Base-by-base conservation (phyloP, 1,140 invertebrate species). In the Leptonema lineaticorne region DNA sequence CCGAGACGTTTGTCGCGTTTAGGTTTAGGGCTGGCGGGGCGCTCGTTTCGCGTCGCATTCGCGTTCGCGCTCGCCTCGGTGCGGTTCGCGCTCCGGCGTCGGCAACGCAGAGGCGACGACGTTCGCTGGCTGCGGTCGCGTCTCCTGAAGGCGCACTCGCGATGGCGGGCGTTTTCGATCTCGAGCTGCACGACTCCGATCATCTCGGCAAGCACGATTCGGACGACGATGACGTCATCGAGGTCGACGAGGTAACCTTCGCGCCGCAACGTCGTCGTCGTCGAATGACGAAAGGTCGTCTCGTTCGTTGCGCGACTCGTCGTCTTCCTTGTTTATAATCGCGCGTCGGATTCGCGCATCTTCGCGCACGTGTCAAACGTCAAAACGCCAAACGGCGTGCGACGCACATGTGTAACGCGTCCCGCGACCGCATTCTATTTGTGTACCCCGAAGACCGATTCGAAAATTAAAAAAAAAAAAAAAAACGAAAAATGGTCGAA, bases 161-260 rank as follows among this genome's bases (percentile, higher is more conserved):
- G 81, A 92, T 92, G 90, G 90, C 90, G 78, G 89, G 88, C 77
- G 86, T 95, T 77, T 96, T 96, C 81, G 92, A 96, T 83, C 88
- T 96, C 77, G 93, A 96, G 81, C 82, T 95, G 75, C 89, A 90
- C 73, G 87, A 89, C 75, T 83, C 85, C 71, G 91, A 92, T 78
- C 30, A 37, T 66, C 85, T 86, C 77, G 81, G 82, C 60, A 78
- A 82, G 74, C 83, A 85, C 71, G 85, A 88, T 69, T 87, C 86
- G 74, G 90, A 93, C 75, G 92, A 92, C 76, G 92, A 95, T 79
- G 90, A 95, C 82, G 90, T 88, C 75, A 90, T 94, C 77, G 91
- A 93, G 77, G 83, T 90, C 72, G 90, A 90, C 78, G 90, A 91
- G 86, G 90, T 91, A 30, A 50, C n/a, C n/a, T n/a, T n/a, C n/a